Percentiles rank a stretch among this genome's conserved stretches.
These are phyloP conservation scores for Psilopsiagon aurifrons DNA, from an alignment of 2,113 vertebrate species.

Conservation along the genomic window DNA sequence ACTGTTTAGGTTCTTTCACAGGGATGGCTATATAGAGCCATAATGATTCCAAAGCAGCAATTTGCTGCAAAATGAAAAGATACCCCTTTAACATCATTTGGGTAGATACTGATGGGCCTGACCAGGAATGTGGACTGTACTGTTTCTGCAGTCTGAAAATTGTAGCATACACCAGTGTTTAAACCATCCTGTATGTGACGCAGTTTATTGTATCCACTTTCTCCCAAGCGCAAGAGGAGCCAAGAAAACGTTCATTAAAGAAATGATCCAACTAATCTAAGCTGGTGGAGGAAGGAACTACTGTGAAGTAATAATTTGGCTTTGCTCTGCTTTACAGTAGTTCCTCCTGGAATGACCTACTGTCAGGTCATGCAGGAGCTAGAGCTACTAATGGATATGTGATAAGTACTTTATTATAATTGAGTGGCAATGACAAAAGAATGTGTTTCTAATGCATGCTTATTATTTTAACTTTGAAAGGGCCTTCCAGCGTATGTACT, in stretches of 20 bases:
- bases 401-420: neutral
- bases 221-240: neutral
- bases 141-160: neutral
- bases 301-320: slow-evolving; percentile 43
- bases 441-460: neutral
- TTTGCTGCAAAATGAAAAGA: neutral
- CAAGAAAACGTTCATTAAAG: slow-evolving; percentile 19
- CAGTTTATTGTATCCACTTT: neutral
- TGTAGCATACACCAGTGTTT: neutral
- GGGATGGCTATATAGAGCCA: neutral
- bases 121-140: neutral
- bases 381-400: neutral
- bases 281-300: neutral
- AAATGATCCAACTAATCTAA: slow-evolving; percentile 15
- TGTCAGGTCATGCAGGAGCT: neutral
- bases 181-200: neutral
- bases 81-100: neutral
- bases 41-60: neutral
- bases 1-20: neutral
- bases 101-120: neutral
- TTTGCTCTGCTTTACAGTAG: neutral
- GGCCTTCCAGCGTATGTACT: neutral
- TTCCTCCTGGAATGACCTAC: neutral
- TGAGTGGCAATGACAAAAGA: neutral
- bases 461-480: neutral